Evolutionary conservation across 2,797 vertebrate genomes (phyloP), one percentile per base, ranked within the genome.

Genomic region (Xenentodon cancila): DNA sequence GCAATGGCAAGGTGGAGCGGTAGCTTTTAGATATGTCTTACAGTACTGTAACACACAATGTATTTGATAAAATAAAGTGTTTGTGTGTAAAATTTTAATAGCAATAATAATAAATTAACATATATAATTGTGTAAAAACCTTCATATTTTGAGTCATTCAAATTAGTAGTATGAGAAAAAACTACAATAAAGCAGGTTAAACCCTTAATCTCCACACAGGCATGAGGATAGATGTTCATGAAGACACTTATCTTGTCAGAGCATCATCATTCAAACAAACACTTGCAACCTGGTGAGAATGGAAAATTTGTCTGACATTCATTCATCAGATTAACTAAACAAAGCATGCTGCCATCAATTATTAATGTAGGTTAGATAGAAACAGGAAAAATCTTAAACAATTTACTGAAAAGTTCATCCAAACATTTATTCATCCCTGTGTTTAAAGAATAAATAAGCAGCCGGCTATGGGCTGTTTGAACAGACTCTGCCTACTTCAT

Each of bases 361-460:
- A 63, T 67, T 70, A 32, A 57, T 20, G 22, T 21, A 20, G 8
- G 15, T 55, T 53, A 62, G 63, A 25, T 49, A 57, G 46, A 46
- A 64, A 49, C 18, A 57, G 34, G 40, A 20, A n/a, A 37, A 32
- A 15, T 54, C 18, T 18, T 27, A 46, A 66, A 49, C 53, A 62
- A 20, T 43, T 25, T 42, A 58, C 40, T 13, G 3, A 58, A 9
- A 44, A 22, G 20, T 53, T 27, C 15, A 34, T 40, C 16, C 32
- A 67, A 53, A 37, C 21, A 46, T 59, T 49, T 9, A 53, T 73
- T n/a, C 8, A 50, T 53, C 68, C 16, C 34, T 30, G 27, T 50
- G 46, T 61, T 78, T 57, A 17, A 60, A 53, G 45, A 55, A 53
- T 57, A 66, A 71, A 68, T 57, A 57, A 64, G 47, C 19, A 30